Percentiles rank a stretch among this genome's conserved stretches.
Evolutionary conservation across 2,888 invertebrate genomes (phyloP).

Genomic region (Pammene fasciana): DNA sequence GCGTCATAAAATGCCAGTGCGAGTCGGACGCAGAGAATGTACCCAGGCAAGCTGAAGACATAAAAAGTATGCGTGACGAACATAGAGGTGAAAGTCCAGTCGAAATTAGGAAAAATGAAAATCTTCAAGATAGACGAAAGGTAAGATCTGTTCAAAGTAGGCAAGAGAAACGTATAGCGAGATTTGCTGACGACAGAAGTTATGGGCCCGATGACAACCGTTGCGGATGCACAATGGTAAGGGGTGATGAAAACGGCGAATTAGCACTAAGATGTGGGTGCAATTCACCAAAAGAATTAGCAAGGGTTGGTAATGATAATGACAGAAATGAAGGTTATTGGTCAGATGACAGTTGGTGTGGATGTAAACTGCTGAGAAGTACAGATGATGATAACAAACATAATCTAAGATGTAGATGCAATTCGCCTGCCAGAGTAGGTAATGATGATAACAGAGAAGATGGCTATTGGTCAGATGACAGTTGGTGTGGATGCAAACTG

Average conservation of each 20-base stretch:
- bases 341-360: constrained; percentile 10
- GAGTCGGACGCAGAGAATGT: background rate
- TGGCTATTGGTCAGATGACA: constrained; percentile 17
- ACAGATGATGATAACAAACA: background rate
- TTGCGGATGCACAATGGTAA: background rate
- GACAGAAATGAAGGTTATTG: constrained; percentile 7
- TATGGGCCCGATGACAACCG: background rate
- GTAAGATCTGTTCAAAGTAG: background rate
- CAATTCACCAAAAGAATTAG: background rate
- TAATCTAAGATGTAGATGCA: constrained; percentile 10
- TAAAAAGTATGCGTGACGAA: background rate
- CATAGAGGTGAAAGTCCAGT: background rate
- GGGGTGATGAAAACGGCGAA: background rate
- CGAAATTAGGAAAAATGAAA: background rate
- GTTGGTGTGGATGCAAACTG: background rate
- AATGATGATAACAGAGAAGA: background rate
- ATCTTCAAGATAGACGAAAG: background rate
- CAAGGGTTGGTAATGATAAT: background rate
- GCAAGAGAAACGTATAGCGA: background rate
- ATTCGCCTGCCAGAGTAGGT: background rate
- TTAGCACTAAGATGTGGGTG: constrained; percentile 7
- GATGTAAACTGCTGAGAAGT: constrained; percentile 8
- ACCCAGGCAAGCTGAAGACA: background rate
- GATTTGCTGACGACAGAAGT: background rate
- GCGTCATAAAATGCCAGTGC: constrained; percentile 24